These are phyloP conservation scores for Aptenodytes forsteri DNA, from an alignment of 2,113 vertebrate species.

Conservation along the genomic window DNA sequence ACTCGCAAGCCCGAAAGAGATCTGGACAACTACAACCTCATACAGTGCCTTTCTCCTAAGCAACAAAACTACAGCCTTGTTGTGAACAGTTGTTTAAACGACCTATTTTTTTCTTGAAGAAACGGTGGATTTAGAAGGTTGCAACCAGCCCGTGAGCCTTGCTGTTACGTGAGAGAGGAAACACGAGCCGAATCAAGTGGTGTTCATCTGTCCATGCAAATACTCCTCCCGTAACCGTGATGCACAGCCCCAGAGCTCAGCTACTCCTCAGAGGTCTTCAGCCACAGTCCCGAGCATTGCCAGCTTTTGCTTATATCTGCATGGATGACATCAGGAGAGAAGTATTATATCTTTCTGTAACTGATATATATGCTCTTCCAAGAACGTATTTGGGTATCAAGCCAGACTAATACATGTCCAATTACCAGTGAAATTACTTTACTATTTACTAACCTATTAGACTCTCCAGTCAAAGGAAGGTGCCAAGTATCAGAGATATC, in stretches of 20 bases:
- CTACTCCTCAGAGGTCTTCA: neutral
- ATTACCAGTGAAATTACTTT: neutral
- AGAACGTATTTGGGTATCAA: neutral
- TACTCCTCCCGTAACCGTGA: neutral
- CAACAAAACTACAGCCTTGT: neutral
- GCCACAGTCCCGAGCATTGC: neutral
- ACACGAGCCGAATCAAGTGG: neutral
- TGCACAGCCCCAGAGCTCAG: neutral
- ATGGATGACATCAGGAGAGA: neutral
- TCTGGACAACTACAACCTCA: neutral
- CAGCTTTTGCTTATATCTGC: neutral
- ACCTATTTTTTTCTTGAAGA: neutral
- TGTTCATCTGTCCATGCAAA: fast-evolving
- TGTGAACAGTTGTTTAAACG: neutral
- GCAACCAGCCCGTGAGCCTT: neutral
- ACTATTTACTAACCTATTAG: neutral
- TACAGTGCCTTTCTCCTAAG: neutral
- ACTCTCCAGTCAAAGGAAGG: neutral
- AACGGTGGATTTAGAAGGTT: neutral
- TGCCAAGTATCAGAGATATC: neutral
- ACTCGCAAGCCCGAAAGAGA: neutral
- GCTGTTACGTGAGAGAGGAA: neutral
- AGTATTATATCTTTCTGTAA: neutral
- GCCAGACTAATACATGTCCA: neutral
- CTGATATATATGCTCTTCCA: neutral